A percentile compares a stretch with the other conserved stretches of the same genome.
Conservation (phyloP, 1,140 invertebrate genomes). For the Pachypeltis micranthus region DNA sequence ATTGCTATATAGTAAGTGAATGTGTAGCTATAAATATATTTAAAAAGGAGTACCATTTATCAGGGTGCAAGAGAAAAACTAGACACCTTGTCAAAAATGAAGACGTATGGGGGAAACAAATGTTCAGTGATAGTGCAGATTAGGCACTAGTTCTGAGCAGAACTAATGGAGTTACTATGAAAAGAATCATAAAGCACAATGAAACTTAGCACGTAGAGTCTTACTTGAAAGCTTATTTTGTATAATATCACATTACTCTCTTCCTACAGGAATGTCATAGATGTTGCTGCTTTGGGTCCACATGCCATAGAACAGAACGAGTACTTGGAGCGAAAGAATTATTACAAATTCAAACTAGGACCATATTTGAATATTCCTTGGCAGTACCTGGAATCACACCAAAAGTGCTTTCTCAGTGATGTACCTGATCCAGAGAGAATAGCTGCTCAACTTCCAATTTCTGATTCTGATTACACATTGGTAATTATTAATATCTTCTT, state of each 20-base stretch:
- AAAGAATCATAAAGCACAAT: background rate
- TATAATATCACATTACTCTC: too few relatives aligned
- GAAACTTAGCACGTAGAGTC: background rate
- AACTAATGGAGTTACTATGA: background rate
- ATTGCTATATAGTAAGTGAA: too few relatives aligned
- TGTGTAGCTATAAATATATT: too few relatives aligned
- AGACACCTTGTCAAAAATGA: too few relatives aligned
- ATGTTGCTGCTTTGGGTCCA: constrained; percentile 65
- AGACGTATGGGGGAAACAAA: too few relatives aligned
- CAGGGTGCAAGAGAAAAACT: too few relatives aligned
- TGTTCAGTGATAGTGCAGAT: background rate
- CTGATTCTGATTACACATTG: constrained; percentile 40
- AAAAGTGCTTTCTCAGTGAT: constrained; percentile 42
- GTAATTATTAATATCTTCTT: too few relatives aligned
- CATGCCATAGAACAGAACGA: constrained; percentile 69
- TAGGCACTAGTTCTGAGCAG: constrained; percentile 9
- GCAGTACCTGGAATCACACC: constrained; percentile 29
- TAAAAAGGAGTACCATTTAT: too few relatives aligned
- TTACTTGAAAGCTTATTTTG: too few relatives aligned
- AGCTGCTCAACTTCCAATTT: constrained; percentile 40
- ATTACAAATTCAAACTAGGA: constrained; percentile 49
- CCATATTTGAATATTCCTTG: constrained; percentile 34
- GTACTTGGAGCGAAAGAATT: constrained; percentile 58
- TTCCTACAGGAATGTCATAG: constrained; percentile 62
- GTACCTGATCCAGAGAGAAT: constrained; percentile 46